Conservation (phyloP, 1,140 invertebrate genomes). For the Oryctes rhinoceros region DNA sequence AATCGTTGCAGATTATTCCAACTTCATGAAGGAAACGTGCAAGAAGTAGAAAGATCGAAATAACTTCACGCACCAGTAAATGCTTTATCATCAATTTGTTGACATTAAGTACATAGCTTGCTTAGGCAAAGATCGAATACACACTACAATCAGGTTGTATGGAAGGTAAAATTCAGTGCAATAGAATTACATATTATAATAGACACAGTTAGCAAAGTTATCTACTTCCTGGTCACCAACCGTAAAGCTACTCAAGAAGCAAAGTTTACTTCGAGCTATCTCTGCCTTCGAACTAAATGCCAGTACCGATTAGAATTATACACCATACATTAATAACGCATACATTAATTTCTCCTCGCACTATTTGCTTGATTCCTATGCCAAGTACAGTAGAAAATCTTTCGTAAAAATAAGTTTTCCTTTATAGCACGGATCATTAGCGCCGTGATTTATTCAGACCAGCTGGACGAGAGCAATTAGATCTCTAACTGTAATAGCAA, state of each 20-base stretch:
- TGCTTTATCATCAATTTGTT: too few species aligned
- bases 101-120: too few species aligned
- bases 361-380: not conserved
- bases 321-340: not conserved
- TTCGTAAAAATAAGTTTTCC: not conserved
- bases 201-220: not conserved
- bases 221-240: not conserved
- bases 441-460: conserved; percentile 20
- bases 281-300: not conserved
- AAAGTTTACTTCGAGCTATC: not conserved
- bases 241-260: not conserved
- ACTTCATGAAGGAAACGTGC: too few species aligned
- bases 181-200: not conserved
- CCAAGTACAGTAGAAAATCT: not conserved
- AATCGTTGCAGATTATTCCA: too few species aligned
- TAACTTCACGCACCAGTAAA: too few species aligned
- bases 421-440: conserved; percentile 16
- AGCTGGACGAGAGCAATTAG: conserved; percentile 1
- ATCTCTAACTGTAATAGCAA: not conserved
- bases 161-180: not conserved
- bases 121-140: too few species aligned
- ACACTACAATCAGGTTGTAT: too few species aligned
- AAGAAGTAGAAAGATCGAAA: too few species aligned
- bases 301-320: not conserved
- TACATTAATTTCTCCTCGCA: not conserved